Percentiles rank a stretch among this genome's conserved stretches.
These are phyloP conservation scores for Drosophila burlai DNA, from an alignment of 1,140 invertebrate species.

Conservation along the genomic window DNA sequence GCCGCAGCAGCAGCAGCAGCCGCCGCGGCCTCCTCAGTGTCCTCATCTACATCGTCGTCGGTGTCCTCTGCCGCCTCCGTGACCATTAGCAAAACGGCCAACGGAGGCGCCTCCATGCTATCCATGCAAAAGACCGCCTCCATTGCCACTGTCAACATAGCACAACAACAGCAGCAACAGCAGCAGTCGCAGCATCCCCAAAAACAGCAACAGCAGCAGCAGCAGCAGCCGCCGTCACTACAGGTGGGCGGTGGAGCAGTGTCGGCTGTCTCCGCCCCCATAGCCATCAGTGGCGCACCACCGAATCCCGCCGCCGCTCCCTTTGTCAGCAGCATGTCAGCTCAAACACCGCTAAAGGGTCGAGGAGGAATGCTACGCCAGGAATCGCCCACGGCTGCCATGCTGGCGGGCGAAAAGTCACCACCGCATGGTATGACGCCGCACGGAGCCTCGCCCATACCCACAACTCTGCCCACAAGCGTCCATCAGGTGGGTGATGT, in stretches of 20 bases:
- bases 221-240: constrained; percentile 33
- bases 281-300: constrained; percentile 68
- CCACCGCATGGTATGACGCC: constrained; percentile 82
- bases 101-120: constrained; percentile 71
- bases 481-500: constrained; percentile 86
- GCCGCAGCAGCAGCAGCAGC: constrained; percentile 28
- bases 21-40: constrained; percentile 49
- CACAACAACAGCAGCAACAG: constrained; percentile 66
- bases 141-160: constrained; percentile 64
- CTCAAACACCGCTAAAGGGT: constrained; percentile 74
- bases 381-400: constrained; percentile 73
- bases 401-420: constrained; percentile 70
- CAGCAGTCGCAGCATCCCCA: constrained; percentile 54
- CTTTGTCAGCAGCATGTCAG: constrained; percentile 69
- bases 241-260: constrained; percentile 44
- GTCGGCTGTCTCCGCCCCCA: constrained; percentile 58
- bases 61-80: constrained; percentile 44
- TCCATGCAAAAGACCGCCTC: constrained; percentile 72
- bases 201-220: constrained; percentile 46
- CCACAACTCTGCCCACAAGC: constrained; percentile 85
- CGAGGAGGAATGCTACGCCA: constrained; percentile 69
- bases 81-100: constrained; percentile 65
- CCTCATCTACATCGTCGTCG: constrained; percentile 52
- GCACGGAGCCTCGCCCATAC: constrained; percentile 78
- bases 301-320: constrained; percentile 72